Evolutionary conservation across 2,113 vertebrate genomes (phyloP).

Genomic region (Sturnira hondurensis): DNA sequence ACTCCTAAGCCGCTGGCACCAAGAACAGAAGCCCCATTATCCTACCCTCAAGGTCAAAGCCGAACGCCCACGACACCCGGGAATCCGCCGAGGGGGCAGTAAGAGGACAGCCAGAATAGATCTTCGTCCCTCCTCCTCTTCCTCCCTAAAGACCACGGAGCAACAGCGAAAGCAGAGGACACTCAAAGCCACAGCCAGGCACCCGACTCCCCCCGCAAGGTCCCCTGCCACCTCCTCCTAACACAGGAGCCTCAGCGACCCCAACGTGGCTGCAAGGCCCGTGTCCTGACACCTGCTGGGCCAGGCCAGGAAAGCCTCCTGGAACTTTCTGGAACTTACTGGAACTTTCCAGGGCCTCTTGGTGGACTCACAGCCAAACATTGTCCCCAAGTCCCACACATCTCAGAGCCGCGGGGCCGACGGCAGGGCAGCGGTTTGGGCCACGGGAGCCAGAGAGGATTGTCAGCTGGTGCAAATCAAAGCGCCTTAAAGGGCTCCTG

Average conservation of each 20-base stretch:
- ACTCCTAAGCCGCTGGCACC: neutral
- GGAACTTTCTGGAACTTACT: neutral
- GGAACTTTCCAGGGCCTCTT: neutral
- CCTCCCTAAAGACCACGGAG: accelerated
- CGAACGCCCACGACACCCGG: neutral
- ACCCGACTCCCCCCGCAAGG: accelerated
- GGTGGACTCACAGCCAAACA: accelerated
- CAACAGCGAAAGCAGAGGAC: accelerated
- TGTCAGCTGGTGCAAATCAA: accelerated
- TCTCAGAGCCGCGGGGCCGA: neutral
- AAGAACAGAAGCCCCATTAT: conserved; percentile 33
- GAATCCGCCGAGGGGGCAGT: neutral
- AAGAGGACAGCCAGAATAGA: no score
- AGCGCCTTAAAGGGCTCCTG: neutral
- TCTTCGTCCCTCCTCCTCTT: neutral
- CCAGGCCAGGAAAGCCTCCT: neutral
- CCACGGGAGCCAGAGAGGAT: accelerated
- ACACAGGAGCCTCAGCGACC: accelerated
- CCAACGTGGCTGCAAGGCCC: neutral
- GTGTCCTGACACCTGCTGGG: neutral
- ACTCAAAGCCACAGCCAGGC: accelerated
- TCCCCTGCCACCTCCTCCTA: neutral
- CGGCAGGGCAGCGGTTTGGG: accelerated
- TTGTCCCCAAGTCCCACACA: no score
- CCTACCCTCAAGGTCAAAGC: conserved; percentile 44